Evolutionary conservation across 2,113 vertebrate genomes (phyloP).

Genomic region (Ictidomys tridecemlineatus): DNA sequence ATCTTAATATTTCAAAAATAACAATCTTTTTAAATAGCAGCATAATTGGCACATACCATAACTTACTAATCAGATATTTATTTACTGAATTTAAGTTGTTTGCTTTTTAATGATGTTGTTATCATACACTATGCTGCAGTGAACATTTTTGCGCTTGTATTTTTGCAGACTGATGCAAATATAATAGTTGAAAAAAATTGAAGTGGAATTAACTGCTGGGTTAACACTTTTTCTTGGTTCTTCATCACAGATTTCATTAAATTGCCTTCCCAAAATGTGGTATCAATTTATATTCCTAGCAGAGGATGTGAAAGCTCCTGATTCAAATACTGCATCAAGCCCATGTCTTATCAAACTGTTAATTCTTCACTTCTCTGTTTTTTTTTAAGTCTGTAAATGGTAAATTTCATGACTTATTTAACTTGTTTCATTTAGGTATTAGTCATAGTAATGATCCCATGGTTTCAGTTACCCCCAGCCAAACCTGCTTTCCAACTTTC

Average conservation of each 20-base stretch:
- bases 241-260: background rate
- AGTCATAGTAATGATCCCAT: too few species aligned
- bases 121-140: background rate
- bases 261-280: background rate
- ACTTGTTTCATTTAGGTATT: background rate
- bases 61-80: slow-evolving; percentile 6
- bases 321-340: background rate
- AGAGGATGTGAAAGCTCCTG: background rate
- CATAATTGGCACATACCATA: background rate
- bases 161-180: background rate
- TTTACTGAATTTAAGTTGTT: background rate
- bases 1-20: background rate
- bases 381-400: background rate
- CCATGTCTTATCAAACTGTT: background rate
- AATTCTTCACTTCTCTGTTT: background rate
- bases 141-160: background rate
- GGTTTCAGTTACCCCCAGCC: background rate
- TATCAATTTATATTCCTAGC: background rate
- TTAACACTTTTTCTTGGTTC: background rate
- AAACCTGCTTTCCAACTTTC: background rate
- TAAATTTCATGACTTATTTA: background rate
- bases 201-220: background rate
- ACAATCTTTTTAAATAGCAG: background rate
- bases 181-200: background rate
- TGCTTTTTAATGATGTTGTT: background rate